Conservation (phyloP, 2,113 vertebrate species). For the Talpa occidentalis region DNA sequence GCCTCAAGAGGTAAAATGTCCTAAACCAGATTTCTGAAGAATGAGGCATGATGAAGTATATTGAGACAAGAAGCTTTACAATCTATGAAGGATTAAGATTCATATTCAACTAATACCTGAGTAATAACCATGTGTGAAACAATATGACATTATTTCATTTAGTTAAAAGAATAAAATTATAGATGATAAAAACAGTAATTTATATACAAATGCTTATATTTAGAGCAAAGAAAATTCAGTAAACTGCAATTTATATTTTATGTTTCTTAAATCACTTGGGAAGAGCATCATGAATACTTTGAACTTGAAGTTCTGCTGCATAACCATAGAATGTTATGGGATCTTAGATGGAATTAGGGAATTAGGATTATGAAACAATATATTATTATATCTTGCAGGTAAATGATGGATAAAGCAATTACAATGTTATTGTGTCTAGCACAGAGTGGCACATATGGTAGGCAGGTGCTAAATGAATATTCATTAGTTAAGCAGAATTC, state of each 20-base stretch:
- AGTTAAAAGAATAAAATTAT: constrained; percentile 32
- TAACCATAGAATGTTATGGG: neutral
- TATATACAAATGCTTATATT: neutral
- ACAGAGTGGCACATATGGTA: neutral
- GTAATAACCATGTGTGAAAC: neutral
- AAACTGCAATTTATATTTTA: neutral
- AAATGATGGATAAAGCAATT: neutral
- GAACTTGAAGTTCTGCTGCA: neutral
- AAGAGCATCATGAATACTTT: neutral
- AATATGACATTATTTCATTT: neutral
- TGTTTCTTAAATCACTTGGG: neutral
- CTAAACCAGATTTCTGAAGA: neutral
- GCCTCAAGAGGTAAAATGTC: neutral
- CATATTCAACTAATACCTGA: neutral
- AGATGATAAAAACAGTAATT: neutral
- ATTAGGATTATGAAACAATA: neutral
- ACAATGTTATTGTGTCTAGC: constrained; percentile 28
- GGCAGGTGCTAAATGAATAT: constrained; percentile 37
- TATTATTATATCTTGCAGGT: neutral
- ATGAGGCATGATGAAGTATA: neutral
- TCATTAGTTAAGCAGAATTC: constrained; percentile 22
- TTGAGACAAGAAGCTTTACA: constrained; percentile 8
- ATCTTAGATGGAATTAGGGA: neutral
- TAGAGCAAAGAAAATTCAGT: neutral
- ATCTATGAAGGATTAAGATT: neutral